Evolutionary conservation across 2,888 invertebrate species (phyloP).

Genomic region (Pristionchus entomophagus): DNA sequence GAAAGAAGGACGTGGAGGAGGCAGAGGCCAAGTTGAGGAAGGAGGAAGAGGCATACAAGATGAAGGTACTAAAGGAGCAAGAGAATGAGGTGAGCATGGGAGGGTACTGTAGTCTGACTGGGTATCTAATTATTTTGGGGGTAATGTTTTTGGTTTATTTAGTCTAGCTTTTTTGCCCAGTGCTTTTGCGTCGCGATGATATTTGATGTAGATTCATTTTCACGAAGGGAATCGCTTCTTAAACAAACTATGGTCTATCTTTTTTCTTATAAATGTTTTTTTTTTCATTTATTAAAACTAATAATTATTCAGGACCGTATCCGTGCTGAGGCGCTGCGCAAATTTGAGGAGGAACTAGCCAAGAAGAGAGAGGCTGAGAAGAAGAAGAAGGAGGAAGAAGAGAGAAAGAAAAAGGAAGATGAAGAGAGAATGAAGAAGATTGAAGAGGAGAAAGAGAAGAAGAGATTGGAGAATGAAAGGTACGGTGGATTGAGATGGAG

Average conservation of each 20-base stretch:
- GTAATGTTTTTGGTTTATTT: too few relatives aligned
- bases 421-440: conserved; percentile 15
- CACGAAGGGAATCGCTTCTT: too few relatives aligned
- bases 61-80: conserved; percentile 39
- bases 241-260: too few relatives aligned
- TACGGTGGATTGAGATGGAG: not conserved
- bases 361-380: conserved; percentile 45
- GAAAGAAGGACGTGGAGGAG: conserved; percentile 24
- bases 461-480: not conserved
- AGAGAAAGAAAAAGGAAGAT: conserved; percentile 23
- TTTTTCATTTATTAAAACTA: not conserved
- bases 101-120: too few relatives aligned
- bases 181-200: too few relatives aligned
- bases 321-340: not conserved
- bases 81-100: conserved; percentile 11
- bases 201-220: too few relatives aligned
- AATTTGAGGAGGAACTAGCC: conserved; percentile 39
- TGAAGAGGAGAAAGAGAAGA: not conserved
- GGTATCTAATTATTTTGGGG: too few relatives aligned
- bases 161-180: too few relatives aligned
- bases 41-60: conserved; percentile 39
- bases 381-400: conserved; percentile 40
- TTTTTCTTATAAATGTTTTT: not conserved
- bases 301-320: not conserved
- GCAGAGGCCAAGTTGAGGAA: conserved; percentile 36